phyloP scores from a whole-genome alignment of 2,888 invertebrate genomes.

The Pachydiplax longipennis region DNA sequence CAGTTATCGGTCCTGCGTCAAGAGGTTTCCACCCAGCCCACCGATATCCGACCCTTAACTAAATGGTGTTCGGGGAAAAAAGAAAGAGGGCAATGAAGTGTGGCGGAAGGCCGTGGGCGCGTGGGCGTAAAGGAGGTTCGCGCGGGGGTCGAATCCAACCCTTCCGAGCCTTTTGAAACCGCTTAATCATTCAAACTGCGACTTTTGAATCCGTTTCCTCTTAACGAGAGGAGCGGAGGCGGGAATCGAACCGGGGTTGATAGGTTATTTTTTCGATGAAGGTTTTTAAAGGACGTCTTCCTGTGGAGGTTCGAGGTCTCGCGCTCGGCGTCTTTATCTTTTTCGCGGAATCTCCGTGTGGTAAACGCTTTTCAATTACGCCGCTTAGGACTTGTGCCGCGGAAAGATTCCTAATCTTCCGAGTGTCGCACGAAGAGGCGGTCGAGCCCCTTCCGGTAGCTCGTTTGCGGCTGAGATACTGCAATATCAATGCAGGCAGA shows the following conservation, averaged over 20 bases:
- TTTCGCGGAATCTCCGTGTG: neutral
- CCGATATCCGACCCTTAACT: constrained; percentile 9
- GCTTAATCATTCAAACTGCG: neutral
- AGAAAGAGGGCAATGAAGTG: neutral
- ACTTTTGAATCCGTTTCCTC: neutral
- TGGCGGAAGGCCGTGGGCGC: neutral
- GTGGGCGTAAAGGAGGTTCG: neutral
- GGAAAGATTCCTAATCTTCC: neutral
- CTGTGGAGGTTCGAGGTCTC: neutral
- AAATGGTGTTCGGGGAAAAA: neutral
- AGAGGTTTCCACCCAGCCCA: neutral
- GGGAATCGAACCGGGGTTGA: neutral
- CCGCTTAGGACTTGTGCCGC: neutral
- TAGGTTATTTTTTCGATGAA: neutral
- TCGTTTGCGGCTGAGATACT: neutral
- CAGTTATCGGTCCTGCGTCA: constrained; percentile 23
- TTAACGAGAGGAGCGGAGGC: neutral
- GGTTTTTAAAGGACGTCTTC: neutral
- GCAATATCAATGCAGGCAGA: too few relatives aligned
- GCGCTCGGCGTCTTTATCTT: neutral
- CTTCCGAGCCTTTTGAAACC: neutral
- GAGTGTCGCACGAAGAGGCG: neutral
- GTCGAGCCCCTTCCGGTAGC: neutral
- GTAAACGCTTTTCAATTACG: neutral
- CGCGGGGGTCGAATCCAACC: neutral